Conservation (phyloP, 2,113 vertebrate genomes). For the Cyprinodon brontotheroides region DNA sequence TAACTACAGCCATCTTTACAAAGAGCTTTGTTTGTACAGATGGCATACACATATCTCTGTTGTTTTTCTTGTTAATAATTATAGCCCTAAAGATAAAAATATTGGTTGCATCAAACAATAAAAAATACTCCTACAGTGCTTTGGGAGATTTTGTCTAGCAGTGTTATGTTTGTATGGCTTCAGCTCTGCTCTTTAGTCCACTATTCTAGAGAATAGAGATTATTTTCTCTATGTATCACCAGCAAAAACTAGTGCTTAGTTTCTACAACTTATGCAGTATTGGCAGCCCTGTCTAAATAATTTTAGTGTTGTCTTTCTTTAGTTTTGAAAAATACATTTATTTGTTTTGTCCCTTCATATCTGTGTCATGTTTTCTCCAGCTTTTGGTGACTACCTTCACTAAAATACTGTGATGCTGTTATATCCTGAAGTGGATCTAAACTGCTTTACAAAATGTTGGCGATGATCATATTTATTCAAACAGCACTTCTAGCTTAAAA, state of each 20-base stretch:
- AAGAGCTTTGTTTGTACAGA: no score
- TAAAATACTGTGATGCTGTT: not conserved
- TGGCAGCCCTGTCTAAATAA: not conserved
- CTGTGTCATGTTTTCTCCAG: not conserved
- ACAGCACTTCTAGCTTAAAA: not conserved
- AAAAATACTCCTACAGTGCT: no score
- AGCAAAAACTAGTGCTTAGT: no score
- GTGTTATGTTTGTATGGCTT: no score
- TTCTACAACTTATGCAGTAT: no score
- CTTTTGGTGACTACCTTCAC: not conserved
- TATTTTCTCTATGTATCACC: no score
- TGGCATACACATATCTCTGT: not conserved
- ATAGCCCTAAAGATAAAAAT: not conserved
- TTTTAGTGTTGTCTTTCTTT: not conserved
- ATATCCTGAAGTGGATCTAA: no score
- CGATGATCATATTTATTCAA: not conserved
- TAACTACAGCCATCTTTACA: no score
- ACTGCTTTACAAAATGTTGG: no score
- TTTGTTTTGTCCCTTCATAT: not conserved
- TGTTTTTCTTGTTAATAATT: not conserved
- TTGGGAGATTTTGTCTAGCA: no score
- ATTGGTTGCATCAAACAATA: not conserved
- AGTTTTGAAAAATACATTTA: not conserved
- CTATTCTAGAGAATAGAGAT: no score
- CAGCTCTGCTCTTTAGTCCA: no score